Percentiles rank a stretch among this genome's conserved stretches.
Conservation (phyloP, 2,888 invertebrate species). For the Lacanobia wlatinum region DNA sequence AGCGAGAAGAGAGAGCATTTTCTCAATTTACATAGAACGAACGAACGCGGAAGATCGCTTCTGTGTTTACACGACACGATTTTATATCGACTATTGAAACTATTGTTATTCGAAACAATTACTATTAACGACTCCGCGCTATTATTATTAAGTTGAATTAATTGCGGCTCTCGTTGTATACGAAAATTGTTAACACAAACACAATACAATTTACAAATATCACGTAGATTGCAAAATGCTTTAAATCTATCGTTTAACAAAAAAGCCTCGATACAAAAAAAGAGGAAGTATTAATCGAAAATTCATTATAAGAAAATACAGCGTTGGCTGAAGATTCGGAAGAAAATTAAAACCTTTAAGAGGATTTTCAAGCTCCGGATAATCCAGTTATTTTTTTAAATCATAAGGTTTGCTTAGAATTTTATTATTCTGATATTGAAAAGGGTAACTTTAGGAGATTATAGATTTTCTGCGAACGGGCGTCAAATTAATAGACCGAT, state of each 20-base stretch:
- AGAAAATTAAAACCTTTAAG: constrained; percentile 76
- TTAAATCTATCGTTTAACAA: constrained; percentile 45
- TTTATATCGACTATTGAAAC: constrained; percentile 65
- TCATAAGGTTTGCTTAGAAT: constrained; percentile 70
- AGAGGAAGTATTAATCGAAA: constrained; percentile 60
- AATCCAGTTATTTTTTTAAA: constrained; percentile 75
- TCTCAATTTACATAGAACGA: constrained; percentile 88
- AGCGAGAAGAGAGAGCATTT: constrained; percentile 87
- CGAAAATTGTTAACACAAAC: constrained; percentile 13
- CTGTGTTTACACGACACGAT: constrained; percentile 79
- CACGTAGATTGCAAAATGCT: constrained; percentile 8
- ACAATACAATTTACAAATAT: constrained; percentile 17
- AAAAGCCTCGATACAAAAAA: constrained; percentile 59
- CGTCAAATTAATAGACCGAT: constrained; percentile 37
- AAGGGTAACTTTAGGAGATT: constrained; percentile 56
- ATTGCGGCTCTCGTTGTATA: constrained; percentile 6
- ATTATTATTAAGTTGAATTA: constrained; percentile 29
- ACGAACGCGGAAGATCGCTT: constrained; percentile 84
- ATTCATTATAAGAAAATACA: constrained; percentile 69
- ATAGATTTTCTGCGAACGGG: constrained; percentile 36
- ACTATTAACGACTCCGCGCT: constrained; percentile 39
- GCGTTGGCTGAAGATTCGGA: constrained; percentile 61
- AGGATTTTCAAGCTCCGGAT: constrained; percentile 73
- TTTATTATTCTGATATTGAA: constrained; percentile 65
- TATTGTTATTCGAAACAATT: constrained; percentile 50